These are phyloP conservation scores for Scaptomyza graminum DNA, from an alignment of 1,140 invertebrate species.

Conservation along the genomic window DNA sequence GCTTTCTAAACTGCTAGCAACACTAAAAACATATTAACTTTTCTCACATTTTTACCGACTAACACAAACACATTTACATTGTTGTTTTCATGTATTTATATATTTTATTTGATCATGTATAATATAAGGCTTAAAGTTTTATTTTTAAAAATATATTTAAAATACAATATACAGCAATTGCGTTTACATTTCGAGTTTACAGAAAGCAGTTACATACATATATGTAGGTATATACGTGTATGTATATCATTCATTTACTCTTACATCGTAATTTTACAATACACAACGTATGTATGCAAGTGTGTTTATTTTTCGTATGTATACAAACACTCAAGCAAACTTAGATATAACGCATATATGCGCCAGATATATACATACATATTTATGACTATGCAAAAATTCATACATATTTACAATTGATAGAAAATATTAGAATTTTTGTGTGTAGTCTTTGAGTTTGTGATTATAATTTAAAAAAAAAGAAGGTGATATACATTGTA, in stretches of 20 bases:
- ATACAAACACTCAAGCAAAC: constrained; percentile 65
- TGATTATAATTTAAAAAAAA: constrained; percentile 25
- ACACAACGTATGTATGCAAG: constrained; percentile 43
- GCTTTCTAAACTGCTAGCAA: no score
- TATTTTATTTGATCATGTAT: constrained; percentile 65
- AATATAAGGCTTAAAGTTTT: constrained; percentile 58
- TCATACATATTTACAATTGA: constrained; percentile 76
- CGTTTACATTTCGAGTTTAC: constrained; percentile 37
- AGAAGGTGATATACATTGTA: constrained; percentile 11
- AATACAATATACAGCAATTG: constrained; percentile 67
- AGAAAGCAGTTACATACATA: constrained; percentile 31
- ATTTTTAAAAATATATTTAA: constrained; percentile 49
- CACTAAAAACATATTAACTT: no score
- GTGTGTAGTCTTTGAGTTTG: constrained; percentile 47
- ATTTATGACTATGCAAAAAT: constrained; percentile 80
- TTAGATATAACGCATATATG: constrained; percentile 56
- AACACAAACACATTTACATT: neutral
- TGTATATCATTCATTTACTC: constrained; percentile 13
- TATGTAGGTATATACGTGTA: constrained; percentile 6
- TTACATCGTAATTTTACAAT: constrained; percentile 45
- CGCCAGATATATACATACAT: constrained; percentile 55
- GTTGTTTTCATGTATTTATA: constrained; percentile 34
- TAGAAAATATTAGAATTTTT: constrained; percentile 79
- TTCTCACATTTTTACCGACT: no score
- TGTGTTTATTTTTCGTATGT: constrained; percentile 33